Conservation (phyloP, 2,113 vertebrate species). For the Atlantisia rogersi region DNA sequence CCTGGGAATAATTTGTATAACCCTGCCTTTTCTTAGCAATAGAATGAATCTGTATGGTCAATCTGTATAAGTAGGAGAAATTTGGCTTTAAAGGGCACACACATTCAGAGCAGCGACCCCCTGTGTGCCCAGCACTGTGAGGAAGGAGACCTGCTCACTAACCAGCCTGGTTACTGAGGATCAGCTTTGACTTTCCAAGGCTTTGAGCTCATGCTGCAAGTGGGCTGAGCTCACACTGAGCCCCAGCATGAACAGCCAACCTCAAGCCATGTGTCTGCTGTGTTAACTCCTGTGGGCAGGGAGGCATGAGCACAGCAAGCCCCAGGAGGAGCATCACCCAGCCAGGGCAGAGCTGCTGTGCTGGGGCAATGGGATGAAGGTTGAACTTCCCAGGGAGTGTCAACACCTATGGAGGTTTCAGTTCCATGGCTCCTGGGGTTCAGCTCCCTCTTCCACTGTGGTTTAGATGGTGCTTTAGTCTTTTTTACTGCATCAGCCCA, state of each 20-base stretch:
- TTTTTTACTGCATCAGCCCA: background rate
- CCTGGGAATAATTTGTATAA: too few relatives aligned
- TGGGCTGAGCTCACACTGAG: background rate
- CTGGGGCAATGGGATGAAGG: background rate
- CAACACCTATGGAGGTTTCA: background rate
- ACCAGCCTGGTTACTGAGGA: too few relatives aligned
- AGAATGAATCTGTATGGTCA: too few relatives aligned
- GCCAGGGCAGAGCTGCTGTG: background rate
- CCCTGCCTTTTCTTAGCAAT: too few relatives aligned
- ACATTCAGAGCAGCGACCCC: too few relatives aligned
- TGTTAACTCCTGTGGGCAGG: background rate
- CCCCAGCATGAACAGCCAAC: background rate
- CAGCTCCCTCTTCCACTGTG: background rate
- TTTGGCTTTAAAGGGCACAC: too few relatives aligned
- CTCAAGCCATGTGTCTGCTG: background rate
- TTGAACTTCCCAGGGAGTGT: background rate
- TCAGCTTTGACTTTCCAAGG: too few relatives aligned
- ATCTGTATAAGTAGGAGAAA: too few relatives aligned
- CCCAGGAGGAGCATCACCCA: rapidly evolving
- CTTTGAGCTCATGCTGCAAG: background rate
- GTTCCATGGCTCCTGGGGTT: background rate
- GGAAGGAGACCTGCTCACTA: too few relatives aligned
- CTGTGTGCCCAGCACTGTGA: too few relatives aligned
- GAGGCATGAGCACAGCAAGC: background rate
- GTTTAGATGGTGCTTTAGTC: background rate